Conservation (phyloP, 2,113 vertebrate genomes). For the Heterocephalus glaber region DNA sequence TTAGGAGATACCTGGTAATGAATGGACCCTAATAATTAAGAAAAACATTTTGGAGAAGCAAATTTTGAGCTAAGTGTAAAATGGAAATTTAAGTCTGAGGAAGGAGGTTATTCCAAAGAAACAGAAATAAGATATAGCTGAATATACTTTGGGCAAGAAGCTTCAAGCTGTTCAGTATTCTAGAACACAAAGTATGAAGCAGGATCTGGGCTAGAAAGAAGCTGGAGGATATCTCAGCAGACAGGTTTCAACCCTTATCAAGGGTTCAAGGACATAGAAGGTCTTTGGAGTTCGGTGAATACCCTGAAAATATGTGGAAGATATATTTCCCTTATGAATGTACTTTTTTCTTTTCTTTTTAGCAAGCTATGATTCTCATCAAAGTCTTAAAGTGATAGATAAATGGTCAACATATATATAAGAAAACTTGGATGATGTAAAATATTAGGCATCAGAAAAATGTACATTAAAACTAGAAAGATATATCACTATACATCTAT, state of each 20-base stretch:
- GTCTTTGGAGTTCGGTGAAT: fast-evolving
- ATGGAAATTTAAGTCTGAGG: not conserved
- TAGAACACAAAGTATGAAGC: not conserved
- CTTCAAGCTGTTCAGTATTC: not conserved
- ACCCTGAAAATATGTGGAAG: not conserved
- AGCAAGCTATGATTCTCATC: not conserved
- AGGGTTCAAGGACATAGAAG: not conserved
- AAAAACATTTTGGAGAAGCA: not conserved
- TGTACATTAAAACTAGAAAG: not conserved
- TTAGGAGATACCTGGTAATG: not conserved
- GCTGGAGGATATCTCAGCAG: not conserved
- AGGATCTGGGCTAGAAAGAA: not conserved
- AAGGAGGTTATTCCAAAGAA: not conserved
- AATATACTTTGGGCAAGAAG: not conserved
- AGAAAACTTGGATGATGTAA: not conserved
- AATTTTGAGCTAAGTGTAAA: not conserved
- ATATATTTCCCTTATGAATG: not conserved
- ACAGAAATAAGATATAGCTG: not conserved
- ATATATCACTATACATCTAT: not conserved
- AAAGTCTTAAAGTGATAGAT: not conserved
- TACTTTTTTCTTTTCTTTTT: not conserved
- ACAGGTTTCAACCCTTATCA: not conserved
- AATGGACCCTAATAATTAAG: not conserved
- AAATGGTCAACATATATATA: not conserved
- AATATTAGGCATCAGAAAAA: not conserved